Evolutionary conservation across 1,140 invertebrate species (phyloP), one percentile per base, ranked within the genome.

Genomic region (Lerema accius): DNA sequence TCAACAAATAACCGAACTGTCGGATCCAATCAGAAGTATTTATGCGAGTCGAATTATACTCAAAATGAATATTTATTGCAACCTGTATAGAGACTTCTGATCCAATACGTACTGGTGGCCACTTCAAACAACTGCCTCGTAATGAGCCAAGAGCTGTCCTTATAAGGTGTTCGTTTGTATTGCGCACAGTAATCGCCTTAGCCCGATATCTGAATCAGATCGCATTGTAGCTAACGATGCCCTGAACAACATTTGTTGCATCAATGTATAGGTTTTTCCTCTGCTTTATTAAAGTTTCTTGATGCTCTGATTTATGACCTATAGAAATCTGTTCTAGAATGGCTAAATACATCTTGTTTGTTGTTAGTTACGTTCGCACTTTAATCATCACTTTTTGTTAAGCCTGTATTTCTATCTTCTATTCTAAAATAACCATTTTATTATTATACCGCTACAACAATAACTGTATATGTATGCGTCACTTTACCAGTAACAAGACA

Each of bases 131-230:
- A 55, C 46, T 35, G 63, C 16, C 39, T 64, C 59, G 43, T 69
- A 65, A 65, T 69, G 51, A 68, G 55, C 56, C 32, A 59, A 61
- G 40, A 46, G 56, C 46, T 46, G 26, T 23, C 71, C 71, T 32
- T 79, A 76, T 72, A 79, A 60, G 73, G 73, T 51, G 55, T 72
- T 73, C 71, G 73, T 76, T 78, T 73, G 73, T 67, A 70, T 63
- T 63, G 68, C 51, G 63, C 61, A 48, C 56, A 59, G 71, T 61
- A 73, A 80, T 73, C 73, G 71, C 43, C 64, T 67, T 48, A 66
- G 40, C 17, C 43, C 46, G 63, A 74, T 77, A 77, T 73, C 72
- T 73, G 64, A 73, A 77, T 79, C 76, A 69, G 65, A 76, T 77
- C 66, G 66, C 62, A 67, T 76, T 74, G 71, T 74, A 58, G 66